Conservation (phyloP, 2,888 invertebrate genomes). For the Drosophila dives region DNA sequence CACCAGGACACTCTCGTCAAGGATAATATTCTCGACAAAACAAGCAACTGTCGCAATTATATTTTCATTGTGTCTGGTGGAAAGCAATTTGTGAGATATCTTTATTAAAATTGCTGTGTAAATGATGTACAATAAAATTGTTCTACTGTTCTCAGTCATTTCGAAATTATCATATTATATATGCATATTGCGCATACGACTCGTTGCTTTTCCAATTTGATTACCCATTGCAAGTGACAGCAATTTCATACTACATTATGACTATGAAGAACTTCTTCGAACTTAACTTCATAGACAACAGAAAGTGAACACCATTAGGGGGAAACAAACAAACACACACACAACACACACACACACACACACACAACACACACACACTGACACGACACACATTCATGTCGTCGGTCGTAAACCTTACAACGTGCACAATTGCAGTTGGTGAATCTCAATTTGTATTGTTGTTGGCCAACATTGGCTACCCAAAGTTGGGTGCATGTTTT, state of each 20-base stretch:
- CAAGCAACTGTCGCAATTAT: constrained; percentile 28
- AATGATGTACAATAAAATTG: constrained; percentile 33
- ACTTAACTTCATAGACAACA: constrained; percentile 13
- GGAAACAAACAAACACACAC: not conserved
- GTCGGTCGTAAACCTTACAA: constrained; percentile 54
- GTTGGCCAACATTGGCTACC: constrained; percentile 23
- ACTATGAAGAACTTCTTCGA: not conserved
- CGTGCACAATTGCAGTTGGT: constrained; percentile 65
- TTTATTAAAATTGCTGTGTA: constrained; percentile 34
- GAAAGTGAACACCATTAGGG: constrained; percentile 41
- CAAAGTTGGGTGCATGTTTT: constrained; percentile 54
- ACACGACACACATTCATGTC: constrained; percentile 2
- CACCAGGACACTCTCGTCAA: not conserved
- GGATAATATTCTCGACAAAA: not conserved
- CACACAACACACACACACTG: not conserved
- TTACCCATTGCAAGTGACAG: constrained; percentile 36
- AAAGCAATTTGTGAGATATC: constrained; percentile 11
- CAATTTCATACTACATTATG: constrained; percentile 28
- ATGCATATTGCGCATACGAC: constrained; percentile 73
- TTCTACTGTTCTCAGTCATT: constrained; percentile 32
- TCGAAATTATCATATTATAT: constrained; percentile 61
- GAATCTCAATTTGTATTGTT: constrained; percentile 51
- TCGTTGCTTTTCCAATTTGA: constrained; percentile 43
- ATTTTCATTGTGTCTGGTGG: not conserved
- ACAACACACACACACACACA: not conserved